Base-by-base conservation (phyloP, 1,140 invertebrate genomes). In the Drosophila teissieri region DNA sequence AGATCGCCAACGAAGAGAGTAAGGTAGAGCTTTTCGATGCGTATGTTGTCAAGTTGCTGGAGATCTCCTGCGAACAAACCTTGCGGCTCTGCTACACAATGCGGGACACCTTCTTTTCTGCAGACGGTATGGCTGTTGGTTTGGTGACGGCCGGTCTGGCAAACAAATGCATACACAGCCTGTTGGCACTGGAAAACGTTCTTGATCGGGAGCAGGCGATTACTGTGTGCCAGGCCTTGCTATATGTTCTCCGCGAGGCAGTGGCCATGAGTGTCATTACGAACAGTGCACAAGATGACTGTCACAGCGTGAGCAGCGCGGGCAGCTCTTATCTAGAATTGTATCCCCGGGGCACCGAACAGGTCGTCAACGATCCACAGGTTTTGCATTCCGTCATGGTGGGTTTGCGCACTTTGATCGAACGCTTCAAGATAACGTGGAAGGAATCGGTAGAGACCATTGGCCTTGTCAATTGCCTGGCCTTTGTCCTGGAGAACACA, bases 361-460 rank as follows among this genome's bases (percentile, higher is more conserved):
- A 74, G 8, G 61, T 90, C 8, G 63, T 89, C 5, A 77, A 68
- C 37, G 84, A 89, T 74, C 93, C 93, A 4, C 82, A 91, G 48
- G 93, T 94, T n/a, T 70, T 95, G 36, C 93, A 93, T 4, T 92
- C 95, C 3, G 92, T 96, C 5, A 90, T 96, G 17, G 94, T 96
- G 63, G 94, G 93, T 1, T 86, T 96, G 11, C 92, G 94, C 7
- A 93, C 93, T 0, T 91, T 96, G 19, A 95, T 96, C 0, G 94
- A 95, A 54, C 94, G 95, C 31, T 96, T 95, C 44, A 94, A 95
- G 65, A 94, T 96, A 3, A 95, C 95, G 7, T 96, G 96, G 96
- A 94, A 94, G 49, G 96, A 96, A 76, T 90, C 86, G 0, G 81
- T 92, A 3, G 91, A 92, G 58, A 90, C 86, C 10, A 91, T 88